Conservation (phyloP, 2,113 vertebrate species). For the Rallus limicola region DNA sequence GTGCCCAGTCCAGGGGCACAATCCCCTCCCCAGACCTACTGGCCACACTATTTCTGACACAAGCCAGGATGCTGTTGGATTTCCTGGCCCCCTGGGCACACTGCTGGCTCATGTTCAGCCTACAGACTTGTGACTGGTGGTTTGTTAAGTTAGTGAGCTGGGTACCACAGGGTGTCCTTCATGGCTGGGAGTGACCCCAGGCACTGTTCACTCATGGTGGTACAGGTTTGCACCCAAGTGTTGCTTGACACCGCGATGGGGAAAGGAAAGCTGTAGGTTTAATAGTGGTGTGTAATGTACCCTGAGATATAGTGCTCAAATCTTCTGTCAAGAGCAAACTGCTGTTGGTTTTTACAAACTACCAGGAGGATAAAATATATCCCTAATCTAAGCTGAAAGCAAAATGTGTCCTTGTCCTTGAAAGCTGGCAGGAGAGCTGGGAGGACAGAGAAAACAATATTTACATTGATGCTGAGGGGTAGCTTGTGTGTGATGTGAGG, state of each 20-base stretch:
- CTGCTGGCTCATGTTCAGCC: too few relatives aligned
- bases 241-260: background rate
- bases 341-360: background rate
- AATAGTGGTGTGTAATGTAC: background rate
- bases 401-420: background rate
- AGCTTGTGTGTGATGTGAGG: background rate
- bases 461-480: background rate
- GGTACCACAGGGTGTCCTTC: too few relatives aligned
- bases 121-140: background rate
- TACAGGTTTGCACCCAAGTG: background rate
- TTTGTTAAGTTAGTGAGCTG: background rate
- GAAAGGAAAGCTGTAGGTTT: background rate
- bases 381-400: background rate
- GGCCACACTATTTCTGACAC: too few relatives aligned
- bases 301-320: background rate
- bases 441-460: background rate
- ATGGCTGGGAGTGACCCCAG: background rate
- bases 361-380: background rate
- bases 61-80: too few relatives aligned
- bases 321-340: background rate
- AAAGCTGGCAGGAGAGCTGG: background rate
- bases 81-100: too few relatives aligned
- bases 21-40: too few relatives aligned
- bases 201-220: accelerated
- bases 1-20: too few relatives aligned